Percentiles rank a stretch among this genome's conserved stretches.
Conservation (phyloP, 2,113 vertebrate genomes). For the Gobiocypris rarus region DNA sequence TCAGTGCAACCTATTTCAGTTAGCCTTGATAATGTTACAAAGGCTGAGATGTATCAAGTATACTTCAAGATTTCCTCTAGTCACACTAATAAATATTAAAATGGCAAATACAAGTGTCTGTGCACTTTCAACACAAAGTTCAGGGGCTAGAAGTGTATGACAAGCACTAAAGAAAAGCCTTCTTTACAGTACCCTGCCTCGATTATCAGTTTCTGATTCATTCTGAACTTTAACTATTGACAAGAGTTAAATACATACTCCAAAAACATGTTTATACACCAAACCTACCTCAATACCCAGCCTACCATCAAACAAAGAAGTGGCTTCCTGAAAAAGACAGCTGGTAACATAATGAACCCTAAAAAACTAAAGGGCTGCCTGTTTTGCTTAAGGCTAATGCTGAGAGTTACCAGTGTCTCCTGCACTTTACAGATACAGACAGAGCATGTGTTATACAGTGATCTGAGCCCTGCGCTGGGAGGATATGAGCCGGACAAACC, state of each 20-base stretch:
- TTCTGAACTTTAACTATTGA: constrained; percentile 10
- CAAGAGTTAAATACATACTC: constrained; percentile 21
- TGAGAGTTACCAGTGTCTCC: constrained; percentile 21
- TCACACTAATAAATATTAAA: not conserved
- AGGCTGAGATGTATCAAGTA: not conserved
- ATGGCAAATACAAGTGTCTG: not conserved
- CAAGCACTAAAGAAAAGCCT: not conserved
- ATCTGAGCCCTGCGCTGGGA: constrained; percentile 28
- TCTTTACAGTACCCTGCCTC: not conserved
- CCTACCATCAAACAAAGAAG: constrained; percentile 17
- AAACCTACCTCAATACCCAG: not conserved
- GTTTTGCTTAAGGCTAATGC: constrained; percentile 47
- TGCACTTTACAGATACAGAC: constrained; percentile 26
- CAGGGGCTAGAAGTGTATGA: not conserved
- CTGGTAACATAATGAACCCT: constrained; percentile 23
- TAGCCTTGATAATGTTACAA: not conserved
- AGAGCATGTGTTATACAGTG: constrained; percentile 17
- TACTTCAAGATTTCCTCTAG: constrained; percentile 7
- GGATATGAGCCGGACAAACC: constrained; percentile 49
- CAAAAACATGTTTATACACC: constrained; percentile 23
- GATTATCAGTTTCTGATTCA: constrained; percentile 5
- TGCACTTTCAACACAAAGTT: not conserved
- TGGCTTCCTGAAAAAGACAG: constrained; percentile 34
- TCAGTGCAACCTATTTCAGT: not conserved
- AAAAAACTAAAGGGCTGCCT: not conserved